These are phyloP conservation scores for Hemitrygon akajei DNA, from an alignment of 2,797 vertebrate genomes.

Conservation along the genomic window DNA sequence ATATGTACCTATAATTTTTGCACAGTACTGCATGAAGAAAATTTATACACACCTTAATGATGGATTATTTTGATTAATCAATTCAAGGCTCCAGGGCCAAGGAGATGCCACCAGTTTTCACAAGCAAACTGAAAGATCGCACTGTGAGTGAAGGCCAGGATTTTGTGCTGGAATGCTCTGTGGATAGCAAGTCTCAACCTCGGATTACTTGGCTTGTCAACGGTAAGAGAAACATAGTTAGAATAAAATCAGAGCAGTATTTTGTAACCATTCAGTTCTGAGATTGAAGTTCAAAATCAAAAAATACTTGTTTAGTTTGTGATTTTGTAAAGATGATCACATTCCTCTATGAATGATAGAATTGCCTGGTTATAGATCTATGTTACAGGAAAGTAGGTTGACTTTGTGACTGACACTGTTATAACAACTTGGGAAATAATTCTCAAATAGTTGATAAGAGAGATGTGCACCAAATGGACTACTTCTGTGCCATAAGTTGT, in stretches of 20 bases:
- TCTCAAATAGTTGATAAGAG: no score
- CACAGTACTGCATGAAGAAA: background rate
- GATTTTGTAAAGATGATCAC: background rate
- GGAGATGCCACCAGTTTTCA: slow-evolving; percentile 60
- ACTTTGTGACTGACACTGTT: background rate
- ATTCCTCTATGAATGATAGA: background rate
- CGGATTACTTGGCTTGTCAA: slow-evolving; percentile 70
- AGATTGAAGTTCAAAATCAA: background rate
- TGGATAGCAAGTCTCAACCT: slow-evolving; percentile 62
- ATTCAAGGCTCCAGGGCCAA: slow-evolving; percentile 49
- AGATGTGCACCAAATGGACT: no score
- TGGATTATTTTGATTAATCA: slow-evolving; percentile 19
- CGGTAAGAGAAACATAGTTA: slow-evolving; percentile 57
- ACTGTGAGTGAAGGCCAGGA: slow-evolving; percentile 66
- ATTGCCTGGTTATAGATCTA: background rate
- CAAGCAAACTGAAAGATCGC: slow-evolving; percentile 57
- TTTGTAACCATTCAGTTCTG: background rate
- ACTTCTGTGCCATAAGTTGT: no score
- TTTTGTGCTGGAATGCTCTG: slow-evolving; percentile 63
- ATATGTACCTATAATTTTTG: no score
- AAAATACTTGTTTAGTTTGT: slow-evolving; percentile 26
- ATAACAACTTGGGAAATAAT: background rate
- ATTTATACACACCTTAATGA: background rate
- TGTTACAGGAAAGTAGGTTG: background rate
- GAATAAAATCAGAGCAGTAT: background rate